Base-by-base conservation (phyloP, 2,888 invertebrate species). In the Leptinotarsa tumamoca region DNA sequence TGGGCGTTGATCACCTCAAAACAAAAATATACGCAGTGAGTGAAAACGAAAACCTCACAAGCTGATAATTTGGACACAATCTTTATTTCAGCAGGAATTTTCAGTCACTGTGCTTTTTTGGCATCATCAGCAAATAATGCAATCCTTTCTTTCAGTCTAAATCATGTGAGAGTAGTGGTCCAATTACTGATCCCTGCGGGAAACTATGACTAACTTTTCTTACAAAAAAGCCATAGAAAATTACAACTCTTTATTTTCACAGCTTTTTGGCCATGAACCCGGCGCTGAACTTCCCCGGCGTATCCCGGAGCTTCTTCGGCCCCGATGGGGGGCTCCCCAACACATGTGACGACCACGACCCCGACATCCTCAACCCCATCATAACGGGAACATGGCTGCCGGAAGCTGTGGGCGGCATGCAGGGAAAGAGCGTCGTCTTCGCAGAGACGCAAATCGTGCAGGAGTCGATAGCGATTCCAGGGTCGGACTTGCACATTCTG, bases 381-480 rank as follows among this genome's bases (percentile, higher is more conserved):
- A 93, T 97, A 79, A 94, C 96, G 77, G 95, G 96, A 73, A 96
- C 96, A 54, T 97, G 97, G 92, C 95, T 96, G 89, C 94, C 96
- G 27, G 96, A 96, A 83, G 95, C 96, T 67, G 94, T 96, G 61
- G 96, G 96, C 72, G 95, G 95, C 18, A 92, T 95, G 85, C 94
- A 96, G 56, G 94, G 94, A 79, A 91, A 92, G 84, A 95, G 96
- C 85, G 93, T 96, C 71, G 93, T 97, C 79, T 96, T 97, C 86
- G 95, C 96, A 66, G 97, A 97, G 89, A 96, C 96, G 74, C 97
- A 97, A 93, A 98, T 98, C 85, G 94, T 98, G n/a, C 98, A 98
- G 89, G 98, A 98, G 89, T 96, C 96, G 81, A 95, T 98, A 80
- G 93, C 94, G 72, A 96, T 99, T 81, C 98, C 98, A 5, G 98